Evolutionary conservation across 2,888 invertebrate species (phyloP), one percentile per base, ranked within the genome.

Genomic region (Trypoxylon attenuatum): DNA sequence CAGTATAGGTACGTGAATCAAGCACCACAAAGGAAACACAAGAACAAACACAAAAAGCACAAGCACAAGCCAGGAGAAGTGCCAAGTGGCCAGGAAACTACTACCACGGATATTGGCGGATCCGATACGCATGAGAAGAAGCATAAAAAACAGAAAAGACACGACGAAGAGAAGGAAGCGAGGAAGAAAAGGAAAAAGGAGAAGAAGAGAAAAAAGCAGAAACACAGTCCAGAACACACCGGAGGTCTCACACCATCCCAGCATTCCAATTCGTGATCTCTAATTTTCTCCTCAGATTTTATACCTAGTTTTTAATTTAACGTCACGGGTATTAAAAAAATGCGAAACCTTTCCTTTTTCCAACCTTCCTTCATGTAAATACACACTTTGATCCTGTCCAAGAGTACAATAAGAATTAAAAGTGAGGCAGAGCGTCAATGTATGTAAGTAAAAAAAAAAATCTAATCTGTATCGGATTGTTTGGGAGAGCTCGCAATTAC

Each of bases 21-120:
- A 81, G 92, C 95, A 71, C 96, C 97, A 69, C 94, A 95, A 82
- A 95, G 96, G 86, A 95, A 96, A 88, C 97, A 97, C 84, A 97
- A 97, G 88, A 97, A 96, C 84, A 96, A 97, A 87, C 97, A 97
- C 86, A 97, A 97, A 90, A 96, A 96, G 84, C 96, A 96, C 80
- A 96, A 96, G 88, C 95, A 96, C 84, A 96, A 96, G 89, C 95
- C 95, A 79, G 95, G 95, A 13, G 93, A 94, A 59, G 90, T 92
- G 41, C 92, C 92, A 39, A 91, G 91, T 69, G 87, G 87, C 6
- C 94, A 93, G 82, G 95, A 95, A 85, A 91, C 94, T 63, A 91
- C 93, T 39, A 86, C 94, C 41, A 91, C 94, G 83, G 92, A 92
- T 90, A 86, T 86, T 73, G 78, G 84, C 52, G 89, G 89, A 22